Evolutionary conservation across 1,140 invertebrate species (phyloP).

Genomic region (Drosophila kohkoa): DNA sequence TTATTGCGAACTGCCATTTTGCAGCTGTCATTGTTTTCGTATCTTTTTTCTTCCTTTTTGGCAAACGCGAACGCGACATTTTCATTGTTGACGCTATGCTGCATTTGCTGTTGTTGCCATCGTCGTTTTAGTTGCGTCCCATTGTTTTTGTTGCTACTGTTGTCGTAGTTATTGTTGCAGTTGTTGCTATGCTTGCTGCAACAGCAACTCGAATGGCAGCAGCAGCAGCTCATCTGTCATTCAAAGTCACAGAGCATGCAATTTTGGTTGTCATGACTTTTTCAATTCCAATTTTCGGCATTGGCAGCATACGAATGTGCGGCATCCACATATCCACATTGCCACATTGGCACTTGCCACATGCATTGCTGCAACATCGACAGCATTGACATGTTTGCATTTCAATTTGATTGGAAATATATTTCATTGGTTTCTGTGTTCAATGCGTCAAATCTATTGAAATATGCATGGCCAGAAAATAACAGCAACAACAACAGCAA

Average conservation of each 20-base stretch:
- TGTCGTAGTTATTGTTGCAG: conserved; percentile 30
- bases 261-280: conserved; percentile 78
- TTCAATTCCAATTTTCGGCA: conserved; percentile 73
- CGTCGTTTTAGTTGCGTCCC: conserved; percentile 46
- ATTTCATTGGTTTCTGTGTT: conserved; percentile 63
- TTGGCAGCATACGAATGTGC: conserved; percentile 24
- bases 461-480: conserved; percentile 62
- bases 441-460: conserved; percentile 61
- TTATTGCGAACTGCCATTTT: conserved; percentile 62
- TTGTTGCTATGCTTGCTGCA: conserved; percentile 24
- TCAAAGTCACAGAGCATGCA: conserved; percentile 77
- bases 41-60: conserved; percentile 47
- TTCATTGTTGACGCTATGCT: conserved; percentile 73
- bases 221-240: conserved; percentile 72
- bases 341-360: conserved; percentile 19
- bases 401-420: conserved; percentile 82
- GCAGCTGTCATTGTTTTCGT: conserved; percentile 71
- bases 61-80: conserved; percentile 74
- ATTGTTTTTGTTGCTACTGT: conserved; percentile 41
- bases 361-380: conserved; percentile 19
- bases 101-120: conserved; percentile 47
- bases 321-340: conserved; percentile 18
- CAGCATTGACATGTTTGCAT: conserved; percentile 70
- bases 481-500: conserved; percentile 24
- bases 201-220: background rate